Percentiles rank a stretch among this genome's conserved stretches.
Evolutionary conservation across 2,888 invertebrate genomes (phyloP).

Genomic region (Morpho achilles): DNA sequence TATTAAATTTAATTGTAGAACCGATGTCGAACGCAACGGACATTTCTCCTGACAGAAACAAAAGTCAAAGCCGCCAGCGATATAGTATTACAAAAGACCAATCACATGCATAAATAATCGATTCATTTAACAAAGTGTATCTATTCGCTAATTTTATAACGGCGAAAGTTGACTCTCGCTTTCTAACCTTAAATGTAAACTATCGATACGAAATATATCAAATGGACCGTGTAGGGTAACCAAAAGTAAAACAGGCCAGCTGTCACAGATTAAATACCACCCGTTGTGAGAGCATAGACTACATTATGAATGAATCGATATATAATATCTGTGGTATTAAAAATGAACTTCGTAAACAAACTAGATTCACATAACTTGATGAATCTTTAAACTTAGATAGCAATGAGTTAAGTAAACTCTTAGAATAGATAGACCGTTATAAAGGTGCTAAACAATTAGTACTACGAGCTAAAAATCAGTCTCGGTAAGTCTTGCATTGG

Average conservation of each 20-base stretch:
- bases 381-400: too few relatives aligned
- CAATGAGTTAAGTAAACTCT: too few relatives aligned
- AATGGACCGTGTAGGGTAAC: conserved; percentile 12
- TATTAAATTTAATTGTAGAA: conserved; percentile 12
- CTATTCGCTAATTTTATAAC: conserved; percentile 32
- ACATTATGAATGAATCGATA: not conserved
- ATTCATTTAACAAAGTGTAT: conserved; percentile 17
- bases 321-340: not conserved
- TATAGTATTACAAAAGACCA: conserved; percentile 6
- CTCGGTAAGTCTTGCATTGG: too few relatives aligned
- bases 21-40: not conserved
- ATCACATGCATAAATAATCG: conserved; percentile 17
- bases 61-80: conserved; percentile 1
- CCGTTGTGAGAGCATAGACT: not conserved
- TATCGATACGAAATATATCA: conserved; percentile 20
- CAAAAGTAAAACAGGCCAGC: not conserved
- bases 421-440: too few relatives aligned
- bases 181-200: conserved; percentile 48
- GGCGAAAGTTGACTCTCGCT: conserved; percentile 61
- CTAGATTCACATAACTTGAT: too few relatives aligned
- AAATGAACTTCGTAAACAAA: too few relatives aligned
- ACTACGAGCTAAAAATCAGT: too few relatives aligned
- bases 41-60: conserved; percentile 5
- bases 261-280: not conserved
- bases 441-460: too few relatives aligned